Evolutionary conservation across 2,797 vertebrate species (phyloP).

Genomic region (Yasuhikotakia modesta): DNA sequence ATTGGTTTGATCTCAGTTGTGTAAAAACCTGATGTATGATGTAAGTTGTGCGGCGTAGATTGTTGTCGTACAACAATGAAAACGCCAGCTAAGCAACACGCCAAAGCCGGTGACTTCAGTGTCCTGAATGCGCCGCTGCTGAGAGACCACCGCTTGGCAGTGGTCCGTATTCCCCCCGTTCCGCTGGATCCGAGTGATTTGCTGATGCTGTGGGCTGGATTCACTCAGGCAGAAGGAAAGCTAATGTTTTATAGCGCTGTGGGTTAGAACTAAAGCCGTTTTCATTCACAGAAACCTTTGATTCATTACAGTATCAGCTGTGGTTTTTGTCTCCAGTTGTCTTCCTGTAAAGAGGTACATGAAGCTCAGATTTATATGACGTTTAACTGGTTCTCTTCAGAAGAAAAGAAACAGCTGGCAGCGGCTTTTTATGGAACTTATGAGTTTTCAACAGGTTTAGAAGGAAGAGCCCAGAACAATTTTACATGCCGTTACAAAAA

Average conservation of each 20-base stretch:
- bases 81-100: slow-evolving; percentile 65
- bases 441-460: no score
- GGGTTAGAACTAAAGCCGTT: slow-evolving; percentile 22
- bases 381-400: neutral
- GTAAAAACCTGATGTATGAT: slow-evolving; percentile 47
- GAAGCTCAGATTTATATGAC: neutral
- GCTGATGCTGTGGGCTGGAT: slow-evolving; percentile 60
- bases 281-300: slow-evolving; percentile 50
- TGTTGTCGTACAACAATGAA: slow-evolving; percentile 61
- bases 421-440: no score
- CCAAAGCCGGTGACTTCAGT: slow-evolving; percentile 54
- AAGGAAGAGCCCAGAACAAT: no score
- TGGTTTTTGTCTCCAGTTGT: neutral
- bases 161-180: slow-evolving; percentile 22
- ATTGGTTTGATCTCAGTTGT: slow-evolving; percentile 1
- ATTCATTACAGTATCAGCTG: slow-evolving; percentile 27
- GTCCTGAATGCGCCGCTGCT: slow-evolving; percentile 30
- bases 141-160: slow-evolving; percentile 50
- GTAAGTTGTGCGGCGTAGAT: slow-evolving; percentile 53
- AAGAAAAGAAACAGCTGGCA: neutral
- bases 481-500: no score
- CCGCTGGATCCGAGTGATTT: slow-evolving; percentile 61
- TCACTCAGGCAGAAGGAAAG: slow-evolving; percentile 56
- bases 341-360: neutral
- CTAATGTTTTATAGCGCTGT: slow-evolving; percentile 54